Evolutionary conservation across 2,797 vertebrate species (phyloP), one percentile per base, ranked within the genome.

Genomic region (Premnoplex brunnescens): DNA sequence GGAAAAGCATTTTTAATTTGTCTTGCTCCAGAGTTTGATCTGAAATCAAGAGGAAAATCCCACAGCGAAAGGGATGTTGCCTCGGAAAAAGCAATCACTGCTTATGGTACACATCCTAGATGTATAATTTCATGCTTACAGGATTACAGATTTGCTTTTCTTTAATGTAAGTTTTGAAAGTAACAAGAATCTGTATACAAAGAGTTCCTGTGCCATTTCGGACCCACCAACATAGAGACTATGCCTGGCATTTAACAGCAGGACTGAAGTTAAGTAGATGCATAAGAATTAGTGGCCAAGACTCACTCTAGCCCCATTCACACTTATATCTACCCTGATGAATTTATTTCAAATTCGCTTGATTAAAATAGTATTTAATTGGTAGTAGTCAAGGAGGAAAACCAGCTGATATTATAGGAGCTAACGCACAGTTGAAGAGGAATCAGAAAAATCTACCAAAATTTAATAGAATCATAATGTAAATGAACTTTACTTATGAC

Each of bases 71-170:
- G 5, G 2, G 10, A 2, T 2, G 4, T 0, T 11, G 9, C n/a
- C 15, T 46, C 3, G 27, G 7, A 34, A 2, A 22, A 41, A 36
- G 14, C 26, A 22, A 2, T 2, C 14, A 1, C 32, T 19, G 16
- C 7, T 6, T 5, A 0, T 4, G 20, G 22, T 4, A 6, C 13
- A 30, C 4, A 12, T 0, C 3, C n/a, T 22, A 0, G 1, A 1
- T 0, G 1, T 4, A 2, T 7, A 4, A 13, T 0, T 26, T 7
- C 5, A 23, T 3, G 3, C 28, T 36, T 37, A 26, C 11, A 44
- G 10, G 8, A 9, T 37, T 9, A 43, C 11, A n/a, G 10, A 18
- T 20, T 23, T 43, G 6, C 22, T n/a, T 67, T 52, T 52, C 44
- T 54, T 44, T 18, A 36, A 5, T 19, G 12, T 8, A 41, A 48